A percentile compares a stretch with the other conserved stretches of the same genome.
Conservation (phyloP, 2,113 vertebrate species). For the Syngnathus scovelli region DNA sequence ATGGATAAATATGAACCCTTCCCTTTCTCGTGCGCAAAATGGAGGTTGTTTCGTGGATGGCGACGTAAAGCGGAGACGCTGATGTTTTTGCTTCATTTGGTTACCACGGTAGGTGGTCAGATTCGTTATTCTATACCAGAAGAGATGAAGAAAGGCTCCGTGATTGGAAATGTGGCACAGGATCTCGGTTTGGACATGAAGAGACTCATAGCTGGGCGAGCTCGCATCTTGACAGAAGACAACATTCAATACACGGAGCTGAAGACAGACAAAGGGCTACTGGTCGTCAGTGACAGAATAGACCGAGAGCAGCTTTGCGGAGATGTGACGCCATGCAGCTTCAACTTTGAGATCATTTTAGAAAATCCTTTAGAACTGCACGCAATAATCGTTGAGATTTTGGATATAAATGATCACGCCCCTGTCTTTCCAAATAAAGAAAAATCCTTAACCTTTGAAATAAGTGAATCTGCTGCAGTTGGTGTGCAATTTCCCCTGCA, state of each 20-base stretch:
- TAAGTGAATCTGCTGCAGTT: slow-evolving; percentile 40
- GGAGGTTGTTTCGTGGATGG: slow-evolving; percentile 4
- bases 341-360: slow-evolving; percentile 52
- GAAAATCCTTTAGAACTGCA: slow-evolving; percentile 57
- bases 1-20: neutral
- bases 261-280: slow-evolving; percentile 46
- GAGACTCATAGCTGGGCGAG: slow-evolving; percentile 24
- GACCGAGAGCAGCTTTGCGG: slow-evolving; percentile 54
- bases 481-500: slow-evolving; percentile 27
- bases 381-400: slow-evolving; percentile 38
- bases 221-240: slow-evolving; percentile 33
- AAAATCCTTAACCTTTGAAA: slow-evolving; percentile 46
- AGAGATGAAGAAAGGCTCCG: slow-evolving; percentile 41
- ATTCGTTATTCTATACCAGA: slow-evolving; percentile 49
- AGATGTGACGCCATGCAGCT: slow-evolving; percentile 41
- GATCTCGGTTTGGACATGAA: slow-evolving; percentile 43
- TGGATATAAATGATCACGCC: slow-evolving; percentile 54
- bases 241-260: slow-evolving; percentile 41
- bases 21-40: slow-evolving; percentile 4
- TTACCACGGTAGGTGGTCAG: slow-evolving; percentile 12
- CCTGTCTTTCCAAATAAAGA: slow-evolving; percentile 29
- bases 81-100: neutral
- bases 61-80: neutral
- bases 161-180: slow-evolving; percentile 54
- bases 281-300: slow-evolving; percentile 47